Percentiles rank a stretch among this genome's conserved stretches.
Conservation (phyloP, 2,888 invertebrate genomes). For the Pachycephus smyrnensis region DNA sequence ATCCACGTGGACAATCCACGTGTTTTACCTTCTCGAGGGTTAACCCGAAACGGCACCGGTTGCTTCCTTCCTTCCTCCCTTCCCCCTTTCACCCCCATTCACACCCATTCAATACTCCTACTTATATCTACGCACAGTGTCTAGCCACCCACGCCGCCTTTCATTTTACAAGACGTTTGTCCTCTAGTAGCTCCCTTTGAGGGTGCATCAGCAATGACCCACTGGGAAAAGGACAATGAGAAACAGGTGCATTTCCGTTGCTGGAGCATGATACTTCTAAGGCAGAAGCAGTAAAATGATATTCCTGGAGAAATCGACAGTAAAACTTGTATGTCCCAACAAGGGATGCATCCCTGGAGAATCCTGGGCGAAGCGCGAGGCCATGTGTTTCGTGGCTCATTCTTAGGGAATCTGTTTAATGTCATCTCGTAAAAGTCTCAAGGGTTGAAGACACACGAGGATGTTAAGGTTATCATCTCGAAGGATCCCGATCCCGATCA, state of each 20-base stretch:
- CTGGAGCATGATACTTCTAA: too few relatives aligned
- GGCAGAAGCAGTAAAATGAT: too few relatives aligned
- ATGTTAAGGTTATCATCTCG: constrained; percentile 9
- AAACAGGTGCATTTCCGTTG: too few relatives aligned
- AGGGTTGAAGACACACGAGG: not conserved
- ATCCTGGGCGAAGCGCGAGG: not conserved
- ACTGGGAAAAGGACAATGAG: too few relatives aligned
- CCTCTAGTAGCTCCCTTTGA: too few relatives aligned
- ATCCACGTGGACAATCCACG: constrained; percentile 58
- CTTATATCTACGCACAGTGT: too few relatives aligned
- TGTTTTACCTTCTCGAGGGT: constrained; percentile 22
- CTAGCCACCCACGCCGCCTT: too few relatives aligned
- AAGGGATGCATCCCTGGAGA: not conserved
- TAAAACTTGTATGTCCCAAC: not conserved
- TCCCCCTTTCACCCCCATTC: not conserved
- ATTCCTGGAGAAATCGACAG: too few relatives aligned
- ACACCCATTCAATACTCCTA: too few relatives aligned
- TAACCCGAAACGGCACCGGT: constrained; percentile 26
- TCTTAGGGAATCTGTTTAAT: not conserved
- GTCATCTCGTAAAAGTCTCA: not conserved
- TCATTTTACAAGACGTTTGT: too few relatives aligned
- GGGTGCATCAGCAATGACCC: too few relatives aligned
- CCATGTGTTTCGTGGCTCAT: not conserved
- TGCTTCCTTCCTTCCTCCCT: constrained; percentile 17
- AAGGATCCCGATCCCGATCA: constrained; percentile 9